Percentiles rank a stretch among this genome's conserved stretches.
These are phyloP conservation scores for Antechinus flavipes DNA, from an alignment of 2,113 vertebrate genomes.

Conservation along the genomic window DNA sequence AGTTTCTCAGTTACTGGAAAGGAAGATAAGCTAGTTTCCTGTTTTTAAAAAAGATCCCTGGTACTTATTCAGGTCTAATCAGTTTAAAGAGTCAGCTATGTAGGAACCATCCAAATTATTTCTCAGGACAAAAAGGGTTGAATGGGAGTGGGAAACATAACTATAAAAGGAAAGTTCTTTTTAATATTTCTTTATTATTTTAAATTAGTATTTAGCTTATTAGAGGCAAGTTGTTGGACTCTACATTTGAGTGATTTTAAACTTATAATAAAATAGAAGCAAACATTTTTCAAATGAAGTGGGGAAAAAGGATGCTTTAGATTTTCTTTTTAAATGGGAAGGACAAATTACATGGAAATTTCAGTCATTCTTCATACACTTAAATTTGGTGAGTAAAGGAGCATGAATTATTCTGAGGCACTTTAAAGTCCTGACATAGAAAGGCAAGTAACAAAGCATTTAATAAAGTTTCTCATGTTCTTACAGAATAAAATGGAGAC, in stretches of 20 bases:
- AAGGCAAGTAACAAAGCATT: neutral
- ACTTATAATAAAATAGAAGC: neutral
- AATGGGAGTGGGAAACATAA: neutral
- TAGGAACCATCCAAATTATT: neutral
- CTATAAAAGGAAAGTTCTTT: neutral
- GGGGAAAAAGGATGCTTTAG: neutral
- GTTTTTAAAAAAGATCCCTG: neutral
- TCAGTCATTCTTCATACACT: neutral
- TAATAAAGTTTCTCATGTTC: neutral
- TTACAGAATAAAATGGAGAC: neutral
- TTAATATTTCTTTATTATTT: neutral
- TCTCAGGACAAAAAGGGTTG: neutral
- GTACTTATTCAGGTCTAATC: conserved; percentile 16
- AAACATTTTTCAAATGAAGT: neutral
- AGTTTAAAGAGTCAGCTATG: conserved; percentile 2
- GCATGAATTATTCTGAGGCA: neutral
- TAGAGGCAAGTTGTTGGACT: neutral
- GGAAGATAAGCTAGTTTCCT: conserved; percentile 38
- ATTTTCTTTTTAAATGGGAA: neutral
- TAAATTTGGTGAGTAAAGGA: neutral
- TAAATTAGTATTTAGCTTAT: neutral
- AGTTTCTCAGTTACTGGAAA: conserved; percentile 47
- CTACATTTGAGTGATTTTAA: neutral
- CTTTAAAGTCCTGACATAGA: neutral
- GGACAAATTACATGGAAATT: neutral